phyloP scores from a whole-genome alignment of 2,888 invertebrate species.

The Aelia acuminata region DNA sequence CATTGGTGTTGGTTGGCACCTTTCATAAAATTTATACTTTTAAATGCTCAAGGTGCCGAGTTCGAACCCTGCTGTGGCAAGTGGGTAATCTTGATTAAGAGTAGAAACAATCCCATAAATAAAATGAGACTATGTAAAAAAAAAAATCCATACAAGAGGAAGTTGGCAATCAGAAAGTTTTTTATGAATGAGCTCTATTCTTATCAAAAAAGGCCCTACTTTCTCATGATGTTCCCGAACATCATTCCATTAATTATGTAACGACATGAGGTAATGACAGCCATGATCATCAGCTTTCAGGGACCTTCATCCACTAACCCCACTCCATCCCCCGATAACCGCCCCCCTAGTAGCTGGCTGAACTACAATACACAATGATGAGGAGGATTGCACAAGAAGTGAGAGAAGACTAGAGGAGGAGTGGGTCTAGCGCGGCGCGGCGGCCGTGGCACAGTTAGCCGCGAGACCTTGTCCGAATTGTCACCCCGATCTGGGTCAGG shows the following conservation, averaged over 20 bases:
- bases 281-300: neutral
- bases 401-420: neutral
- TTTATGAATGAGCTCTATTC: too few species aligned
- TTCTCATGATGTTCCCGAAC: neutral
- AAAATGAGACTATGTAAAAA: too few species aligned
- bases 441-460: constrained; percentile 52
- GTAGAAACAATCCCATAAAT: too few species aligned
- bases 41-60: too few species aligned
- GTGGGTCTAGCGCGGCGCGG: constrained; percentile 34
- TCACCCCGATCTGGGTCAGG: constrained; percentile 68
- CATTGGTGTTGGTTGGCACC: too few species aligned
- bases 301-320: neutral
- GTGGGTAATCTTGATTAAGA: too few species aligned
- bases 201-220: neutral
- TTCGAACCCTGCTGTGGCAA: too few species aligned
- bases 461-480: constrained; percentile 57
- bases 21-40: too few species aligned
- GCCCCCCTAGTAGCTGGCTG: neutral
- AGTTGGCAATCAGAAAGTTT: too few species aligned
- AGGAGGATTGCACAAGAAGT: neutral
- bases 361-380: constrained; percentile 4
- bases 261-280: neutral
- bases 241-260: neutral
- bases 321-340: neutral
- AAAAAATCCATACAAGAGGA: too few species aligned